phyloP scores from a whole-genome alignment of 2,113 vertebrate species.

The Erythrolamprus reginae region DNA sequence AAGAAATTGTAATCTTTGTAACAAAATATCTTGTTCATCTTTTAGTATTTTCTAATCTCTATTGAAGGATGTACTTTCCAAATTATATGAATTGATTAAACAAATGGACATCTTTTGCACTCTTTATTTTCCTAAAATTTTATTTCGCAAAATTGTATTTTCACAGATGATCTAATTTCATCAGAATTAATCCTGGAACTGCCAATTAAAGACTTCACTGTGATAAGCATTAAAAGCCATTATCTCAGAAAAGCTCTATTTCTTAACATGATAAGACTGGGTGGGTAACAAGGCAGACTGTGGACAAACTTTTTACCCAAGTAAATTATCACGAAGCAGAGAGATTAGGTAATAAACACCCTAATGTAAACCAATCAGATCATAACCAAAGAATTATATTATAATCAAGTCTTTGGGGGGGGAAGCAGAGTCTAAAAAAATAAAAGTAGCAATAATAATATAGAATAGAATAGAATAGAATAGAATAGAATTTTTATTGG shows the following conservation, averaged over 20 bases:
- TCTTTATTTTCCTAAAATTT: background rate
- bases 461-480: too few relatives aligned
- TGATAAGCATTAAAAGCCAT: background rate
- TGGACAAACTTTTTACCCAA: background rate
- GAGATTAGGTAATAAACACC: background rate
- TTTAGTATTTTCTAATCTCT: background rate
- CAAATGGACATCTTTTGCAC: background rate
- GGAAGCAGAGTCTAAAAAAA: background rate
- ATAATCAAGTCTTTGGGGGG: background rate
- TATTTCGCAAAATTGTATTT: background rate
- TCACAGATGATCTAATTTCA: background rate
- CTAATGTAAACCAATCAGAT: background rate
- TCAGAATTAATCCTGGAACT: background rate
- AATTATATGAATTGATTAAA: background rate
- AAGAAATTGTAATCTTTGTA: background rate
- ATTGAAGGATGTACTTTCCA: background rate
- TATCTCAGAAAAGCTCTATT: background rate
- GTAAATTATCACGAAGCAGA: background rate
- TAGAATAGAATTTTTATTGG: too few relatives aligned
- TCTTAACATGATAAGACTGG: background rate
- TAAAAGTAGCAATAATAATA: background rate
- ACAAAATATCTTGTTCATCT: background rate
- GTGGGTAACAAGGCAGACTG: background rate
- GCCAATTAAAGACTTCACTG: background rate
- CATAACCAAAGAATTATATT: background rate